Evolutionary conservation across 2,797 vertebrate genomes (phyloP).

Genomic region (Scleropages formosus): DNA sequence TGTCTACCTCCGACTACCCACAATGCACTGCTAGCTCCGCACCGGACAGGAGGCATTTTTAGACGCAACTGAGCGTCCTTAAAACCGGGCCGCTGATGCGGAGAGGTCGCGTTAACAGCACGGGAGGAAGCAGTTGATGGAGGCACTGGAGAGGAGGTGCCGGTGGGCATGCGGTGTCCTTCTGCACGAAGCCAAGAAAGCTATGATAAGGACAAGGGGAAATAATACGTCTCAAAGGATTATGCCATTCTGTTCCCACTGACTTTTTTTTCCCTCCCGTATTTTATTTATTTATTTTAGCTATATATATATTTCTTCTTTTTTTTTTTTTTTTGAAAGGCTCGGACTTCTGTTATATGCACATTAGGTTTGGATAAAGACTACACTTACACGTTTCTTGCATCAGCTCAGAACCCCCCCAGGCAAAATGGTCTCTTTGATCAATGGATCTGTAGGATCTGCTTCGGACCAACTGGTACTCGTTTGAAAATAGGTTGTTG

Average conservation of each 20-base stretch:
- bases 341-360: slow-evolving; percentile 9
- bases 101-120: background rate
- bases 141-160: no score
- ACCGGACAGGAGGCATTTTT: background rate
- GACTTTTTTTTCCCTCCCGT: no score
- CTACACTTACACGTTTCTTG: slow-evolving; percentile 18
- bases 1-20: background rate
- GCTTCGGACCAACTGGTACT: background rate
- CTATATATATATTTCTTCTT: no score
- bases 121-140: no score
- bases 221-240: background rate
- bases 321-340: background rate
- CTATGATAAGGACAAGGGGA: background rate
- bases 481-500: slow-evolving; percentile 15
- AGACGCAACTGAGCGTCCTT: background rate
- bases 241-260: background rate
- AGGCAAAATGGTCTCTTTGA: slow-evolving; percentile 22
- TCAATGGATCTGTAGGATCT: slow-evolving; percentile 16
- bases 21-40: no score
- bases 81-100: background rate
- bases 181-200: background rate
- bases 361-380: slow-evolving; percentile 7
- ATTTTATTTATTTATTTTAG: background rate
- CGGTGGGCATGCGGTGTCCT: background rate
- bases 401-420: slow-evolving; percentile 12